Percentiles rank a stretch among this genome's conserved stretches.
phyloP scores from a whole-genome alignment of 2,113 vertebrate genomes.

The Diglossa brunneiventris region DNA sequence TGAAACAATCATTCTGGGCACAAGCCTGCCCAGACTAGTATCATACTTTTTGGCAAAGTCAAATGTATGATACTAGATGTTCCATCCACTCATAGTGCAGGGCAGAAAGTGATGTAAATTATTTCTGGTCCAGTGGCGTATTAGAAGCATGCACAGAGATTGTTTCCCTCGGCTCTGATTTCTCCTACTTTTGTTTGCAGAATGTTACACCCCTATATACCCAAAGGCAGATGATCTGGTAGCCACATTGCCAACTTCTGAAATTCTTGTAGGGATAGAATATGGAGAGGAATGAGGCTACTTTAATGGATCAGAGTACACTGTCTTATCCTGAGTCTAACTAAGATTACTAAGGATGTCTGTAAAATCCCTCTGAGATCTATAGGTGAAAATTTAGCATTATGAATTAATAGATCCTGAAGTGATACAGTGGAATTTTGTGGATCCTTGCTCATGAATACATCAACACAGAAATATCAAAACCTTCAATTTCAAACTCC shows the following conservation, averaged over 20 bases:
- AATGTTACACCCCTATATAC: not conserved
- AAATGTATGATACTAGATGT: not conserved
- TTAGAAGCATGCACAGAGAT: not conserved
- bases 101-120: not conserved
- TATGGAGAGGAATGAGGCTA: not conserved
- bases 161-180: not conserved
- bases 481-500: not conserved
- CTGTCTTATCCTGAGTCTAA: not conserved
- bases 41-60: not conserved
- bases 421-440: constrained; percentile 7
- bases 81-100: not conserved
- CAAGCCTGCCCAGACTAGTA: not conserved
- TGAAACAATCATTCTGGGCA: not conserved
- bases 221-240: not conserved
- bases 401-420: constrained; percentile 8
- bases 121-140: not conserved
- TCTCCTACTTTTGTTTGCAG: not conserved
- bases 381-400: not conserved
- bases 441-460: constrained; percentile 9
- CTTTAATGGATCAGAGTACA: not conserved
- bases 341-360: not conserved
- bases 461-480: not conserved
- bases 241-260: not conserved
- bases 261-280: not conserved
- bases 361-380: not conserved